phyloP scores from a whole-genome alignment of 2,888 invertebrate species.

The Eueremaeus valkanovi region DNA sequence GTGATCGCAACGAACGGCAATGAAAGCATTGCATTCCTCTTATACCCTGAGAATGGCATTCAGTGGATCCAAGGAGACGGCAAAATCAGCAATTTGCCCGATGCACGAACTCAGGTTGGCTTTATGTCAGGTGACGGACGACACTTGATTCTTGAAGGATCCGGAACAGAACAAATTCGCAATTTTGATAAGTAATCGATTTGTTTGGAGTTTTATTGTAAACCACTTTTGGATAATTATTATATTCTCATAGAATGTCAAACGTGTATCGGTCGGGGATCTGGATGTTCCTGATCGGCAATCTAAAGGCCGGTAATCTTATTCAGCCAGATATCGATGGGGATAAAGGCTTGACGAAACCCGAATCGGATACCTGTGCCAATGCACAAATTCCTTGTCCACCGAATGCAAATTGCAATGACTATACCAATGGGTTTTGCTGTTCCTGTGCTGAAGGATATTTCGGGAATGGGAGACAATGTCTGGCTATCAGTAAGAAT shows the following conservation, averaged over 20 bases:
- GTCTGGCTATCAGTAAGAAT: constrained; percentile 70
- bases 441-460: constrained; percentile 74
- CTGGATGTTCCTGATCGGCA: constrained; percentile 82
- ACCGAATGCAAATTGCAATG: constrained; percentile 66
- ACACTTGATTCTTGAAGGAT: constrained; percentile 70
- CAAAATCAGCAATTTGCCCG: constrained; percentile 71
- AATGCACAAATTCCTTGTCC: constrained; percentile 45
- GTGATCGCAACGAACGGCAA: constrained; percentile 68
- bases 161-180: constrained; percentile 82
- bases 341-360: background rate
- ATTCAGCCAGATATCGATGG: constrained; percentile 61
- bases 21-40: constrained; percentile 76
- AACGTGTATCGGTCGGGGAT: constrained; percentile 76
- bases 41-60: constrained; percentile 81
- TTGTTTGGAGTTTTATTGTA: background rate
- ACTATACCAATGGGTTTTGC: constrained; percentile 79
- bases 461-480: constrained; percentile 88
- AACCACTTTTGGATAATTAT: background rate
- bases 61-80: constrained; percentile 83
- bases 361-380: constrained; percentile 41
- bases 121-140: constrained; percentile 79
- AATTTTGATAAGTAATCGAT: constrained; percentile 67
- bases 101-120: constrained; percentile 89
- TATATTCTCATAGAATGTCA: constrained; percentile 65
- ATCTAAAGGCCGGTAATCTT: constrained; percentile 60